These are phyloP conservation scores for Phytoseiulus persimilis DNA, from an alignment of 2,888 invertebrate genomes.

Conservation along the genomic window DNA sequence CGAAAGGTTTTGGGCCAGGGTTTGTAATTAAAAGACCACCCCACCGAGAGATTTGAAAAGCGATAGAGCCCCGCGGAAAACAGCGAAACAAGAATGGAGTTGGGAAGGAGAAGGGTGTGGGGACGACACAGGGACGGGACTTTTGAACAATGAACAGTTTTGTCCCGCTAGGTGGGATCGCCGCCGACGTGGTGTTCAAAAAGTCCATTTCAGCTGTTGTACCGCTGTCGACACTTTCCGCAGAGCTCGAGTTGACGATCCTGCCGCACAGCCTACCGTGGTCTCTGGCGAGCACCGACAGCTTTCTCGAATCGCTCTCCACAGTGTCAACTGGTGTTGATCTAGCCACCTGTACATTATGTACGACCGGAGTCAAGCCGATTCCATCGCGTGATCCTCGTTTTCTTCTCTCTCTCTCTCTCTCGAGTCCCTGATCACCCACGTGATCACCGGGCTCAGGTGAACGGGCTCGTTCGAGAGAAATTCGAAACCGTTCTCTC, in stretches of 20 bases:
- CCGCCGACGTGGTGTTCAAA: background rate
- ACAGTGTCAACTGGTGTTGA: no score
- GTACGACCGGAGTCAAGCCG: no score
- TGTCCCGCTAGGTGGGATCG: background rate
- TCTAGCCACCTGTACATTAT: no score
- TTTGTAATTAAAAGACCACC: background rate
- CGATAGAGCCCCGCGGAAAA: background rate
- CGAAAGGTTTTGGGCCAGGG: background rate
- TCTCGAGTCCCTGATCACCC: background rate
- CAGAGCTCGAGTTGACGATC: no score
- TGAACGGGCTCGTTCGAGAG: background rate
- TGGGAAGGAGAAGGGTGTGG: background rate
- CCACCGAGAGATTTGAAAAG: background rate
- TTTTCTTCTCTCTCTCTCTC: background rate
- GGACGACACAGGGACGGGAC: background rate
- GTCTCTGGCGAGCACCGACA: background rate
- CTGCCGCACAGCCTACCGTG: no score
- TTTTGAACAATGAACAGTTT: conserved; percentile 5
- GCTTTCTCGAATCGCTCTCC: no score
- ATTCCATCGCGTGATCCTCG: no score
- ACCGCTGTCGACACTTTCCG: background rate
- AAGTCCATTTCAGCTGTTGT: background rate
- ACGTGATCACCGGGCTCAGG: background rate
- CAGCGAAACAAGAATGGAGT: background rate
- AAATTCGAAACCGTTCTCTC: background rate